Evolutionary conservation across 2,888 invertebrate species (phyloP), one percentile per base, ranked within the genome.

Genomic region (Piscicola geometra): DNA sequence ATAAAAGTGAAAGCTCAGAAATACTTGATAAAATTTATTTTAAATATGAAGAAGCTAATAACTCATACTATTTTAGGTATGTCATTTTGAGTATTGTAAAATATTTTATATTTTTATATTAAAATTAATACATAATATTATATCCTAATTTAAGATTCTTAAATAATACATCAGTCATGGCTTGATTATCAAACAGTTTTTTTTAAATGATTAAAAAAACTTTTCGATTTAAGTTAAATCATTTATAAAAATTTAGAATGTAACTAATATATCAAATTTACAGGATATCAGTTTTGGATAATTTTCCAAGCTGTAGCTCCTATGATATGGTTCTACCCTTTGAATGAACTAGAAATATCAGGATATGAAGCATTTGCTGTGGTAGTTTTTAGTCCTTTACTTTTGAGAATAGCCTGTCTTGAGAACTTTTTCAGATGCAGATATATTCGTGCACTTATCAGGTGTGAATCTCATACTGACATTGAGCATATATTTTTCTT

Each of bases 271-370:
- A 52, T 76, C 77, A 52, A n/a, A 74, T n/a, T 81, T 81, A 52
- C 80, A 84, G 86, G 85, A 25, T 85, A 82, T 79, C 79, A 83
- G 15, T 86, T 85, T 76, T 86, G 86, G 86, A 83, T 82, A 64
- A 77, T 86, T 47, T 84, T 86, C 77, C 84, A 84, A 79, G 85
- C 82, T 0, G 79, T 86, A 47, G 83, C 82, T 5, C 84, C 85
- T 0, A 84, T 85, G 84, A 85, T 86, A 56, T 86, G 86, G 86
- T 86, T 86, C 78, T 86, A 84, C 78, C 86, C 86, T 12, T 80
- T 86, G 21, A 86, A 86, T 80, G 84, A 85, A 77, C 79, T 86
- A 50, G 85, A 85, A 71, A 83, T 86, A 36, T 83, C 85, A 1
- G 86, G 86, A 36, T 86, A 85, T 81, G 86, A 86, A 81, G 82